Evolutionary conservation across 64 coral and sea anemone genomes (phyloP), one percentile per base, ranked within the genome.

Genomic region (Exaiptasia diaphana): DNA sequence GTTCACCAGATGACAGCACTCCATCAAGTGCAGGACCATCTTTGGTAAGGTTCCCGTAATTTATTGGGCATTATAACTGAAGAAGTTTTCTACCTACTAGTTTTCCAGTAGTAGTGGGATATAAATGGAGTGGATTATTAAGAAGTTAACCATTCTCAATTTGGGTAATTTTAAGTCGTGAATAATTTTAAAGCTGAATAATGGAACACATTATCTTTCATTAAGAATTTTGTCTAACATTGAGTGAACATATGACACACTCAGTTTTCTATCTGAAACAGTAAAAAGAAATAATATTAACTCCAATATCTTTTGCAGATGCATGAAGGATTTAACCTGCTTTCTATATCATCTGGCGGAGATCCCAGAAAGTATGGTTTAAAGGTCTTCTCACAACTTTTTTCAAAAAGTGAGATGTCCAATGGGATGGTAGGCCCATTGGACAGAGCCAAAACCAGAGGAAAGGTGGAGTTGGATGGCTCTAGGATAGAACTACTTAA

Each of bases 381-480:
- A 13, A 67, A 67, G 23, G 78, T 81, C 3, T 81, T 67, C 21
- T 39, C n/a, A 20, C 18, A 65, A 22, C 18, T 65, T 9, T 81
- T 81, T n/a, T 29, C 58, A 8, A n/a, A 65, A 44, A 41, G 65
- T 1, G 77, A 81, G 35, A 81, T 67, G 59, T 20, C 21, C 4
- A 38, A 36, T 65, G 78, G 78, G 22, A 46, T 64, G 20, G 67
- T 67, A 30, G 78, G 78, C 27, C 59, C 78, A 4, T 40, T 61
- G 10, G 54, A 79, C 4, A 34, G 75, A 12, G 17, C 42, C 14
- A 18, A 38, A 22, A 61, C 52, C 33, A 40, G 23, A 22, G 54
- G 54, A 9, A 78, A 78, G 38, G 24, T 60, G 20, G 20, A 55
- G 9, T 32, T 77, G 12, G 33, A 77, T 58, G 74, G 57, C n/a